Base-by-base conservation (phyloP, 1,140 invertebrate species). In the Eubasilissa regina region DNA sequence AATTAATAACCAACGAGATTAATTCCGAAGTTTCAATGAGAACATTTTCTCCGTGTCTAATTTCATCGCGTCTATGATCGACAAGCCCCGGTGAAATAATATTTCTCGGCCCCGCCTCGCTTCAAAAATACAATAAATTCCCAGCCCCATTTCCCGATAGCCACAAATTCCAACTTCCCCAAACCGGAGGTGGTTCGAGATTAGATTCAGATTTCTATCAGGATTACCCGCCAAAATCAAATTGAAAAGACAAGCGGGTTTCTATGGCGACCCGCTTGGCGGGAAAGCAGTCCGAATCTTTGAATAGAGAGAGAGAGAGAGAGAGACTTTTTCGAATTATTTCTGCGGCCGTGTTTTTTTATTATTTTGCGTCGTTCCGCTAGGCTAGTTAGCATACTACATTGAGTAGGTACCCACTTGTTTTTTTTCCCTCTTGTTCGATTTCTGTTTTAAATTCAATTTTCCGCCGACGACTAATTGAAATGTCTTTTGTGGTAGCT, bases 181-280 rank as follows among this genome's bases (percentile, higher is more conserved):
- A 6, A 35, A 19, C 13, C 55, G 17, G 55, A 21, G 4, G 21
- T 19, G 55, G 17, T 25, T 13, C 25, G 35, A 64, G 60, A 64
- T 64, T 43, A 64, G 60, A 35, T 64, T 64, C 25, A 13, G 35
- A 64, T 58, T 58, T 21, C 55, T 58, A 58, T 64, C 11, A 12
- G 35, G 60, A 43, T 64, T 64, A 64, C 60, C 13, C 17, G 21
- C 21, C 60, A 21, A 64, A 64, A 64, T 44, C 60, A 21, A 64
- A 64, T 64, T 64, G 60, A 64, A 64, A 64, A 64, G 60, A 64
- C 60, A 43, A 64, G 9, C 35, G 13, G 12, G 60, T 44, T n/a
- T 25, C 25, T 25, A 64, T 64, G 60, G 4, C 19, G 7, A 64
- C 60, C 13, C 21, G n/a, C 11, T 64, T 64, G 35, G 25, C 60